Conservation (phyloP, 2,113 vertebrate genomes). For the Catagonus wagneri region DNA sequence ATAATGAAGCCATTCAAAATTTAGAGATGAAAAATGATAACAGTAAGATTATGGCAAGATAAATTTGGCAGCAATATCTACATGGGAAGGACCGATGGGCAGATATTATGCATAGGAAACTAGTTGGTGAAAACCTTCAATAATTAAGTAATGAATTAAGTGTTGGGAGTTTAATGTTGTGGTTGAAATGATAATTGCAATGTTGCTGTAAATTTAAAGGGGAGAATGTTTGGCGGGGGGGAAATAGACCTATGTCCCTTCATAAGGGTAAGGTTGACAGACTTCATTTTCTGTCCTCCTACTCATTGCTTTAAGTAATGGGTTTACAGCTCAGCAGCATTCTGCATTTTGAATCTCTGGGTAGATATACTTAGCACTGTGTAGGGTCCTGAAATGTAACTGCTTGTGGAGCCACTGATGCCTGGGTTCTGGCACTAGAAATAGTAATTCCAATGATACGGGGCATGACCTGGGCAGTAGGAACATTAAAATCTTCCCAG, state of each 20-base stretch:
- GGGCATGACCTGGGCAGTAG: no score
- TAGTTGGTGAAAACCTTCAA: background rate
- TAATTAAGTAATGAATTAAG: background rate
- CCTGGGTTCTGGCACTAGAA: background rate
- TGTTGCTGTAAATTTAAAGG: background rate
- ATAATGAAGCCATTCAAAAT: background rate
- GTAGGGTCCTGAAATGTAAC: background rate
- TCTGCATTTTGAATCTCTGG: background rate
- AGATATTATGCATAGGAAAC: background rate
- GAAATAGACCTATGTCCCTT: no score
- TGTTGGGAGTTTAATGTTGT: background rate
- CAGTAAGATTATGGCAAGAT: background rate
- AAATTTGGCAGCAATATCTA: background rate
- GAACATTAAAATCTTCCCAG: background rate
- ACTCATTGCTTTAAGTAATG: background rate
- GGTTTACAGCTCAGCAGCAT: background rate
- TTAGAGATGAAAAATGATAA: background rate
- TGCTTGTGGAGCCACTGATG: background rate
- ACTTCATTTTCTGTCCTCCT: background rate
- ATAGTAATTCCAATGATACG: background rate
- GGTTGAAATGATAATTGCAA: background rate
- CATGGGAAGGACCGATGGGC: background rate
- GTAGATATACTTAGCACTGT: background rate
- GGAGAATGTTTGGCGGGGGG: background rate
- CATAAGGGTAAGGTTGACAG: background rate